Evolutionary conservation across 2,888 invertebrate genomes (phyloP).

Genomic region (Spicauda simplicius): DNA sequence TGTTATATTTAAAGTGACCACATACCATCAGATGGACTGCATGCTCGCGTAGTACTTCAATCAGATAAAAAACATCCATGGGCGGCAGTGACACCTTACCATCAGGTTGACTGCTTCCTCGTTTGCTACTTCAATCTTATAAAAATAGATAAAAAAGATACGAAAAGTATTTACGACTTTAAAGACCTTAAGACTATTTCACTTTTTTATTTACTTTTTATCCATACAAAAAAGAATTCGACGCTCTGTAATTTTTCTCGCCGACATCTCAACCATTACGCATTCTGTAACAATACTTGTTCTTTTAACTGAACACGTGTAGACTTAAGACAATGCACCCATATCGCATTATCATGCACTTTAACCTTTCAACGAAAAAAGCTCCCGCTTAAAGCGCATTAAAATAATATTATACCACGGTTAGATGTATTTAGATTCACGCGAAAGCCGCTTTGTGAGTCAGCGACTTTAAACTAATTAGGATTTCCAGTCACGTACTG

Average conservation of each 20-base stretch:
- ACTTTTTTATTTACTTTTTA: too few species aligned
- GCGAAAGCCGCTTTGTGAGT: constrained; percentile 19
- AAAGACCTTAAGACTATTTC: too few species aligned
- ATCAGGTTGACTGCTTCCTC: too few species aligned
- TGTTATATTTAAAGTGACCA: too few species aligned
- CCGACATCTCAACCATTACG: constrained; percentile 41
- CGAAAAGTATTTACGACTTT: too few species aligned
- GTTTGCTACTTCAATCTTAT: too few species aligned
- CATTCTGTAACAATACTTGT: constrained; percentile 3
- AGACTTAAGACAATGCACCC: constrained; percentile 21
- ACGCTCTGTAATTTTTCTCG: neutral
- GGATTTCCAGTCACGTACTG: constrained; percentile 60
- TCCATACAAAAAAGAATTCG: too few species aligned
- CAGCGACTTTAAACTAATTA: constrained; percentile 41
- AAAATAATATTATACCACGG: constrained; percentile 10
- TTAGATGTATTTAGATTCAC: constrained; percentile 21
- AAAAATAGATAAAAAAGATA: too few species aligned
- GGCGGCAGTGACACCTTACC: too few species aligned
- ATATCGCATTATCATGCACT: constrained; percentile 15
- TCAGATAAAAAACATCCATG: too few species aligned
- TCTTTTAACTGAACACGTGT: constrained; percentile 25
- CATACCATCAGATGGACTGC: too few species aligned
- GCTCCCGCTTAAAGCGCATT: constrained; percentile 6
- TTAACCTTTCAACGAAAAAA: constrained; percentile 27
- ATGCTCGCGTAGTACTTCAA: too few species aligned